Conservation (phyloP, 2,113 vertebrate genomes). For the Barbus barbus region DNA sequence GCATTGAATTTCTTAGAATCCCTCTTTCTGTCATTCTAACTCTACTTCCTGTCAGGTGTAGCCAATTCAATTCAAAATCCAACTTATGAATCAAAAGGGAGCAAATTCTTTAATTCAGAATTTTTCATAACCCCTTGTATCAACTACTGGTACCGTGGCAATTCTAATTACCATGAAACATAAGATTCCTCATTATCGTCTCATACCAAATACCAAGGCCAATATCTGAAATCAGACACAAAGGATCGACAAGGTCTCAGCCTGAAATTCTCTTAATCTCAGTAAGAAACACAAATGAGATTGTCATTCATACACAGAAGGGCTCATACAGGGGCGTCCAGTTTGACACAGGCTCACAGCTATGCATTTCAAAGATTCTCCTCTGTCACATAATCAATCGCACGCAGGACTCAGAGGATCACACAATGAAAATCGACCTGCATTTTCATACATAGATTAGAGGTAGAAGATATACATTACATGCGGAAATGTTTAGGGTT, state of each 20-base stretch:
- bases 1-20: not conserved
- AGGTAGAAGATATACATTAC: not conserved
- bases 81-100: not conserved
- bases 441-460: not conserved
- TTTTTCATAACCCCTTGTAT: not conserved
- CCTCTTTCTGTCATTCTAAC: not conserved
- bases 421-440: constrained; percentile 6
- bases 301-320: not conserved
- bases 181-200: not conserved
- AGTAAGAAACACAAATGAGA: not conserved
- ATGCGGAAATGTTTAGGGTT: not conserved
- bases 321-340: not conserved
- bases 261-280: not conserved
- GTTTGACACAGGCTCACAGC: constrained; percentile 7
- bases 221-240: not conserved
- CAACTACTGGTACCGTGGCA: not conserved
- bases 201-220: not conserved
- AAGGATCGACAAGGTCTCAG: not conserved
- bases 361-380: constrained; percentile 32
- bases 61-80: not conserved
- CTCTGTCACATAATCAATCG: constrained; percentile 32
- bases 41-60: not conserved
- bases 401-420: constrained; percentile 8
- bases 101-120: not conserved
- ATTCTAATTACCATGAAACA: not conserved